Evolutionary conservation across 2,113 vertebrate genomes (phyloP).

Genomic region (Ptilonorhynchus violaceus): DNA sequence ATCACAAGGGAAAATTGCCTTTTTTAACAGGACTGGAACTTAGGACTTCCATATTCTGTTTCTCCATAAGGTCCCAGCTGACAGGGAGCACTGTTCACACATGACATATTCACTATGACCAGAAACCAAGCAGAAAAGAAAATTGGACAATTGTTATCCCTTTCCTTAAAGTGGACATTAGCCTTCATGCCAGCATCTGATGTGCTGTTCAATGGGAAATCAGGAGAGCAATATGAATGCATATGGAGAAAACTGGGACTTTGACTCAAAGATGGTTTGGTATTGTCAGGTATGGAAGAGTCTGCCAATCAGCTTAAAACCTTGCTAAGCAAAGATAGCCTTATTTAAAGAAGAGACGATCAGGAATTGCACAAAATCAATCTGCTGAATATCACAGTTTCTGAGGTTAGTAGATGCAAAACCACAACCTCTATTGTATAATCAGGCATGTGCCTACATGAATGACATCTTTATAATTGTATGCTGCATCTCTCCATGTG

Average conservation of each 20-base stretch:
- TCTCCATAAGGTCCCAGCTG: neutral
- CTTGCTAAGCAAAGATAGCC: neutral
- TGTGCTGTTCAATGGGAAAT: neutral
- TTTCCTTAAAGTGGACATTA: neutral
- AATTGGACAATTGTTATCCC: neutral
- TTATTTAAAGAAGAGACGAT: neutral
- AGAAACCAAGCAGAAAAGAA: neutral
- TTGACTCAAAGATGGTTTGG: neutral
- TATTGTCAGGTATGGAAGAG: neutral
- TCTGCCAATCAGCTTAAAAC: neutral
- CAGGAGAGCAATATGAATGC: neutral
- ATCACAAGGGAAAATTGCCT: neutral
- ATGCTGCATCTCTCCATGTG: neutral
- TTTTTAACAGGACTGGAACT: neutral
- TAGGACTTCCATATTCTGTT: neutral
- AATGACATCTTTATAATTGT: slow-evolving; percentile 24
- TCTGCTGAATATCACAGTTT: neutral
- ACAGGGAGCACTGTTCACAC: neutral
- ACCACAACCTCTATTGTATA: slow-evolving; percentile 7
- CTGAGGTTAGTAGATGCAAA: neutral
- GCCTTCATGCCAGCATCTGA: neutral
- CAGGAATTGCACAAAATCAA: neutral
- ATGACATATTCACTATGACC: neutral
- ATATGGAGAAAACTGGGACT: neutral
- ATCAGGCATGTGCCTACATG: neutral